Evolutionary conservation across 2,888 invertebrate genomes (phyloP).

Genomic region (Nymphalis urticae): DNA sequence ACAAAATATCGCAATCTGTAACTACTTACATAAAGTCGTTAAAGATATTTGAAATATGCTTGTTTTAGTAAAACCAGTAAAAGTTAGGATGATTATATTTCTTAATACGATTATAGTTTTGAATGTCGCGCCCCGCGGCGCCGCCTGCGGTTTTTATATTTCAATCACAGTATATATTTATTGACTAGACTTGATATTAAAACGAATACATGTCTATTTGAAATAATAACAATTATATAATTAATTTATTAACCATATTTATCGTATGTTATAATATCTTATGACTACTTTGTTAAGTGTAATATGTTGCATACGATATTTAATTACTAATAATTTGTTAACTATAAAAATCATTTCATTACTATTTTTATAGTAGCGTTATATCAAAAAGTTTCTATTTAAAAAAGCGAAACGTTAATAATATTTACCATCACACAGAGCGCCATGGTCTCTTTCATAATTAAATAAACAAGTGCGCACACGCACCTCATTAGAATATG

Average conservation of each 20-base stretch:
- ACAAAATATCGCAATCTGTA: too few species aligned
- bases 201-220: constrained; percentile 7
- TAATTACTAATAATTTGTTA: constrained; percentile 5
- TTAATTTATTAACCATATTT: constrained; percentile 13
- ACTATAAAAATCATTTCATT: neutral
- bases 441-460: constrained; percentile 11
- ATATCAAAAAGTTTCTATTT: neutral
- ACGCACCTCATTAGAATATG: constrained; percentile 15
- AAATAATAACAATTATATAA: constrained; percentile 11
- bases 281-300: neutral
- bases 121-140: constrained; percentile 34
- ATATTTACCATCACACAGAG: neutral
- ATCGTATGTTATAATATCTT: neutral
- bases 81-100: constrained; percentile 2
- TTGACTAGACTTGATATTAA: constrained; percentile 24
- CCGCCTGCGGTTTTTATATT: constrained; percentile 38
- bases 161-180: constrained; percentile 36
- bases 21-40: too few species aligned
- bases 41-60: too few species aligned
- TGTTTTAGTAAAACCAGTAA: neutral
- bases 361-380: neutral
- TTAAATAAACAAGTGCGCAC: constrained; percentile 20
- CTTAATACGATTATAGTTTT: constrained; percentile 30
- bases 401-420: neutral
- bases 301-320: neutral